phyloP scores from a whole-genome alignment of 2,797 vertebrate genomes.

The Lophotriccus pileatus region DNA sequence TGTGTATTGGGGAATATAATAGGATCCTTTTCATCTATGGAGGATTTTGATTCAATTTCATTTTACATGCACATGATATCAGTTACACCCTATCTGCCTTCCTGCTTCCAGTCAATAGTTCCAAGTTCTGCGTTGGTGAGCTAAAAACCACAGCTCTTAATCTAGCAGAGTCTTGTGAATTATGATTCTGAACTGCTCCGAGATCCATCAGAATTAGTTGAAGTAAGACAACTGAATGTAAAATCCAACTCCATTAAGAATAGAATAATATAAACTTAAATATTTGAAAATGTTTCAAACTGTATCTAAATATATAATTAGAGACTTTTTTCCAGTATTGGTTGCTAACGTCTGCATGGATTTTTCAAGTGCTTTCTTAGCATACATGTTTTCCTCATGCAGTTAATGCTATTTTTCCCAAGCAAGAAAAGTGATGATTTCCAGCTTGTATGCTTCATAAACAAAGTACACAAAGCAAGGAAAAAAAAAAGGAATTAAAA shows the following conservation, averaged over 20 bases:
- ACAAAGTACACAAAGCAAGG: neutral
- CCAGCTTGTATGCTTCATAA: neutral
- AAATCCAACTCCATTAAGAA: neutral
- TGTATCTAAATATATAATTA: neutral
- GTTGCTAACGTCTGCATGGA: neutral
- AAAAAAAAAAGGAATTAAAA: neutral
- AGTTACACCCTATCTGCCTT: neutral
- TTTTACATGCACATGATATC: neutral
- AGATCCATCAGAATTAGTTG: neutral
- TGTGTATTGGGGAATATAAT: neutral
- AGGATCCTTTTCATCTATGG: neutral
- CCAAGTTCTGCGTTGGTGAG: neutral
- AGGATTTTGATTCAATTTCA: neutral
- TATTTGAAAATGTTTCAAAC: neutral
- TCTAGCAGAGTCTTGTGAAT: neutral
- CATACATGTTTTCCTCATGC: neutral
- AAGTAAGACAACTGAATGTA: slow-evolving; percentile 3
- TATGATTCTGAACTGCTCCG: neutral
- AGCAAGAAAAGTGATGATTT: neutral
- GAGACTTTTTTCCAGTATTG: neutral
- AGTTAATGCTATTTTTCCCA: neutral
- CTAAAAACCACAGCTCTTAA: neutral
- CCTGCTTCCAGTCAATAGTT: neutral
- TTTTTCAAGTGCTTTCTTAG: slow-evolving; percentile 1
- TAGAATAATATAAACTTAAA: neutral